Evolutionary conservation across 2,888 invertebrate species (phyloP).

Genomic region (Noctua comes): DNA sequence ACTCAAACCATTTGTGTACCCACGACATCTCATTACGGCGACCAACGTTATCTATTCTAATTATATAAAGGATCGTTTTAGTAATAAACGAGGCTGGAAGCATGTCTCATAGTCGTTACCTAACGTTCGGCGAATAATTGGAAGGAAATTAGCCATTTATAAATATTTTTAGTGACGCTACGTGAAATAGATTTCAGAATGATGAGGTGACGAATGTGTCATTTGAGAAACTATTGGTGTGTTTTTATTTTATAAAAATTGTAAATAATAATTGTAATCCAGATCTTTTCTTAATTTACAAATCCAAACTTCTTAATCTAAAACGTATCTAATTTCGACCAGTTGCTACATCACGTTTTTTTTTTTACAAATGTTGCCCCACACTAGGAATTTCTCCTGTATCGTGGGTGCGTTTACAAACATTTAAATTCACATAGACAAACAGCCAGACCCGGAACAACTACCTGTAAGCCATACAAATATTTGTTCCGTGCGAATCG

Average conservation of each 20-base stretch:
- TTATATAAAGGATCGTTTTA: slow-evolving; percentile 61
- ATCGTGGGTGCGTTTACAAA: too few species aligned
- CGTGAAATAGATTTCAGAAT: background rate
- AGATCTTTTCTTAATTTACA: background rate
- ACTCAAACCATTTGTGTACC: background rate
- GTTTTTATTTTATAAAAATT: background rate
- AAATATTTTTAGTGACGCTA: slow-evolving; percentile 26
- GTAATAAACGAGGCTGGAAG: background rate
- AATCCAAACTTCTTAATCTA: background rate
- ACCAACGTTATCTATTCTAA: slow-evolving; percentile 62
- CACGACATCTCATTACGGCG: slow-evolving; percentile 3
- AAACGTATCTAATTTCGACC: too few species aligned
- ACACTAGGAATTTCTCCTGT: too few species aligned
- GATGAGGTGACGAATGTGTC: background rate
- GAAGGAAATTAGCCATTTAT: slow-evolving; percentile 25
- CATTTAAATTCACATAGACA: too few species aligned
- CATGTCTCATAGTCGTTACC: slow-evolving; percentile 27
- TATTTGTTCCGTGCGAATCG: too few species aligned
- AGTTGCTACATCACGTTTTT: too few species aligned
- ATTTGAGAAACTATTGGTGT: background rate
- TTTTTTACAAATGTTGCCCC: too few species aligned
- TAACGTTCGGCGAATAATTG: slow-evolving; percentile 47
- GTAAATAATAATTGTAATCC: background rate
- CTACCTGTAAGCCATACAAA: too few species aligned
- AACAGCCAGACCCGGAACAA: too few species aligned